Evolutionary conservation across 2,888 invertebrate genomes (phyloP), one percentile per base, ranked within the genome.

Genomic region (Calliphora vomitoria): DNA sequence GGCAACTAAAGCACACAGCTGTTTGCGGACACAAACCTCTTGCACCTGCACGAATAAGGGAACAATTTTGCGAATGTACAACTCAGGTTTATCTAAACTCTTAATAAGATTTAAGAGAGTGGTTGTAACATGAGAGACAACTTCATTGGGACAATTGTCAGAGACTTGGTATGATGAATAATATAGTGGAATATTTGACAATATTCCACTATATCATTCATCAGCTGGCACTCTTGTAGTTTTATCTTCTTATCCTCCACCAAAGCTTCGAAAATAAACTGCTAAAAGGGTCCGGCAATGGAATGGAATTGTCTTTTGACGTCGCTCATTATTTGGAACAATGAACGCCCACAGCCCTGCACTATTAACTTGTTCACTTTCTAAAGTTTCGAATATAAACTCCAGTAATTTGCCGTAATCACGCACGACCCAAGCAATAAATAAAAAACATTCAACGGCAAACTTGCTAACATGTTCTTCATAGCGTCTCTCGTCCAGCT

Each of bases 301-400:
- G 97, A 98, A 92, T 99, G 98, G 91, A 99, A 97, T 90, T 97
- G 96, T 0, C 96, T 96, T 85, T 96, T 95, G 0, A 98, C 96
- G 44, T 98, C 98, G 91, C 96, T 96, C 62, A 98, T 93, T 81
- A 98, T 97, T 94, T 99, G 98, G 94, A 98, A 99, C 82, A 99
- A 94, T 31, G 99, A 94, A 90, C 96, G 96, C 0, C 98, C 98
- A 93, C 98, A 97, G 6, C 99, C 99, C 75, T 95, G 93, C 94
- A 87, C 96, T 96, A 94, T 97, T 97, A 94, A 97, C 95, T 90
- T 95, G 95, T 92, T 95, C 95, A 15, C 94, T 94, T 88, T 96
- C 94, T 53, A 98, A 94, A 76, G 96, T 95, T 89, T 94, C 94
- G 53, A 98, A 93, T 58, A 98, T 93, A 64, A 97, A 94, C 66